A percentile compares a stretch with the other conserved stretches of the same genome.
These are phyloP conservation scores for Bradypodion ventrale DNA, from an alignment of 2,797 vertebrate genomes.

Conservation along the genomic window DNA sequence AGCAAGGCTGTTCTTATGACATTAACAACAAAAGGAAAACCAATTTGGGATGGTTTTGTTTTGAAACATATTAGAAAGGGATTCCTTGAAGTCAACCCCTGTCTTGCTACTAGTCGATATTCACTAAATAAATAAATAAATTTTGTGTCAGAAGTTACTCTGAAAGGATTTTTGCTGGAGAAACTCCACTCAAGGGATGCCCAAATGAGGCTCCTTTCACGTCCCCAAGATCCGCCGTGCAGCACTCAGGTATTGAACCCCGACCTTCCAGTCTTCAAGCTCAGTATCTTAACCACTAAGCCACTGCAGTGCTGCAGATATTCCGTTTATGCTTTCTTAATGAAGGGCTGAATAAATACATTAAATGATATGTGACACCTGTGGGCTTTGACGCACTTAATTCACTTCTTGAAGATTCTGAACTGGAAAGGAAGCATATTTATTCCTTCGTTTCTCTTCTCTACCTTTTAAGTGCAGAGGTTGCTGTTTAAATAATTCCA, in stretches of 20 bases:
- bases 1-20: too few species aligned
- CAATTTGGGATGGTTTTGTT: neutral
- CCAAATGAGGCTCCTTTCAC: too few species aligned
- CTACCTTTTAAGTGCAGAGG: neutral
- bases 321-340: neutral
- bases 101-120: neutral
- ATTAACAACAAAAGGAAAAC: neutral
- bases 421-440: neutral
- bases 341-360: neutral
- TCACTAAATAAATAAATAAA: too few species aligned
- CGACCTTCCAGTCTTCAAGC: too few species aligned
- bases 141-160: too few species aligned
- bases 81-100: neutral
- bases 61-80: too few species aligned
- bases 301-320: too few species aligned
- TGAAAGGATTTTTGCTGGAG: too few species aligned
- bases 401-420: neutral
- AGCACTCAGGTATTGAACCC: too few species aligned
- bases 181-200: too few species aligned
- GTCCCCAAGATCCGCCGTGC: too few species aligned
- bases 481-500: slow-evolving; percentile 24
- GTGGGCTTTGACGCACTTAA: neutral
- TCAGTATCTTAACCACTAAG: too few species aligned
- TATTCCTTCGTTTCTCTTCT: neutral
- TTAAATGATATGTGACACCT: neutral